phyloP scores from a whole-genome alignment of 2,888 invertebrate species.

The Laothoe populi region DNA sequence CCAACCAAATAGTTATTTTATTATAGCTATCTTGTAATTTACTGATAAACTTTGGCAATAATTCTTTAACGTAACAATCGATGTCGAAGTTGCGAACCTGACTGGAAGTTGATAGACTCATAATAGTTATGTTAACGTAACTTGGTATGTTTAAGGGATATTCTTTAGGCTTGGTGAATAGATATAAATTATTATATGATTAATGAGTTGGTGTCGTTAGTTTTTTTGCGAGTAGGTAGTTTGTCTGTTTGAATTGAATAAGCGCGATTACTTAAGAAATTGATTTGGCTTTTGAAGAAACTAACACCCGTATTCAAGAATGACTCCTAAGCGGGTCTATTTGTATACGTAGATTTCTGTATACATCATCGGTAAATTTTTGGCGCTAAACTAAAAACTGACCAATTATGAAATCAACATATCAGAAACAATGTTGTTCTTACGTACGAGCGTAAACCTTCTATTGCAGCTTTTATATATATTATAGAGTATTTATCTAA shows the following conservation, averaged over 20 bases:
- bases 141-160: neutral
- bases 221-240: neutral
- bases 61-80: neutral
- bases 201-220: constrained; percentile 1
- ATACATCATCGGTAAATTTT: no score
- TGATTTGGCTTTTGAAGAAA: no score
- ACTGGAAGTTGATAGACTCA: neutral
- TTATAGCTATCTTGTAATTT: neutral
- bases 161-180: constrained; percentile 1
- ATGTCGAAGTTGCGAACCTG: constrained; percentile 6
- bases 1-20: neutral
- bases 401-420: no score
- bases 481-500: no score
- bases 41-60: neutral
- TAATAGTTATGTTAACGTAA: constrained; percentile 5
- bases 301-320: no score
- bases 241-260: neutral
- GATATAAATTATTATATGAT: constrained; percentile 3
- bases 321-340: no score
- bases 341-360: no score
- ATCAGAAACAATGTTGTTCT: no score
- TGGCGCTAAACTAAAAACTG: no score
- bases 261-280: neutral
- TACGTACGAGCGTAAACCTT: no score
- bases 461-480: no score